Conservation (phyloP, 1,140 invertebrate species). For the Drosophila ananassae region DNA sequence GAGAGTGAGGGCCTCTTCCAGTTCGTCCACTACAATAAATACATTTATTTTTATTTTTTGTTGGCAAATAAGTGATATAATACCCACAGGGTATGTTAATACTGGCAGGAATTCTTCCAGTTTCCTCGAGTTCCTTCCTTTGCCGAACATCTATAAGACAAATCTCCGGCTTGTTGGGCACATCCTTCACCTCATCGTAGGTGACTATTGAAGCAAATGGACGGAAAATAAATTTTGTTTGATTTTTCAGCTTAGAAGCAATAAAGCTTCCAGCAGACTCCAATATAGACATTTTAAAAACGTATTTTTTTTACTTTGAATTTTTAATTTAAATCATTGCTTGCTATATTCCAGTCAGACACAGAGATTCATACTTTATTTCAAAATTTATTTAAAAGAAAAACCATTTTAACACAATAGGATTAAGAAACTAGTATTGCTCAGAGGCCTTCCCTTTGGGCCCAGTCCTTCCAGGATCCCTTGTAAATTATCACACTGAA, state of each 20-base stretch:
- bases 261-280: not conserved
- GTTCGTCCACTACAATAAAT: slow-evolving; percentile 79
- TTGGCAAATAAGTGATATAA: not conserved
- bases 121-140: not conserved
- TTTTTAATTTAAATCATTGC: too few relatives aligned
- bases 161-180: not conserved
- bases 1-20: slow-evolving; percentile 82
- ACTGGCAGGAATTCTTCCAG: not conserved
- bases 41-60: not conserved
- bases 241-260: not conserved
- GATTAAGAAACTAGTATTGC: not conserved
- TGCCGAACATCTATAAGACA: not conserved
- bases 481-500: slow-evolving; percentile 93
- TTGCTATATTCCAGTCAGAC: not conserved
- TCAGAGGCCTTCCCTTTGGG: slow-evolving; percentile 74
- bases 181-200: not conserved
- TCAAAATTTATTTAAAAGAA: not conserved
- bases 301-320: too few relatives aligned
- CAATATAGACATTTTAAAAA: not conserved
- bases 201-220: not conserved
- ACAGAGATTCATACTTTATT: not conserved
- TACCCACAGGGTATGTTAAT: not conserved
- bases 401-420: not conserved
- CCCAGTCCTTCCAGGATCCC: slow-evolving; percentile 94
- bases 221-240: not conserved